A percentile compares a stretch with the other conserved stretches of the same genome.
Evolutionary conservation across 2,888 invertebrate genomes (phyloP).

Genomic region (Smittia aterrima): DNA sequence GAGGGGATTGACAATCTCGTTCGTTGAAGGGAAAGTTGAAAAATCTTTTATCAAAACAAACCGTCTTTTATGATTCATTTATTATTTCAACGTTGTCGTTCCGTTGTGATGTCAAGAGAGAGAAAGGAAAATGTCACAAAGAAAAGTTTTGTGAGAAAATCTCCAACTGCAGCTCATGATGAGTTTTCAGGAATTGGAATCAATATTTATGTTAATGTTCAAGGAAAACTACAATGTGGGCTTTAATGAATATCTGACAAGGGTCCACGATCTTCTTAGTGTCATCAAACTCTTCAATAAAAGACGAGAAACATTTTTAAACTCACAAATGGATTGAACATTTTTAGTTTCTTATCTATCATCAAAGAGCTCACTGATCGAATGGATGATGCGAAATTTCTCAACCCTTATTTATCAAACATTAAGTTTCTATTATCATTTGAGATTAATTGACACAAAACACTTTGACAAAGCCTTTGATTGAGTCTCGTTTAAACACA

Average conservation of each 20-base stretch:
- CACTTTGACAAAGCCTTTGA: not conserved
- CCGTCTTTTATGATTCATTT: conserved; percentile 8
- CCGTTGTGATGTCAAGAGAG: not conserved
- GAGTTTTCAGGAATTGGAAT: not conserved
- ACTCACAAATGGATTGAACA: too few species aligned
- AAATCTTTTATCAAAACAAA: conserved; percentile 11
- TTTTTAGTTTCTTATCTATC: too few species aligned
- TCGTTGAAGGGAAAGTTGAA: not conserved
- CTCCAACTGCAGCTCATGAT: not conserved
- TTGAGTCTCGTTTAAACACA: not conserved
- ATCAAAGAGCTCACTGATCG: not conserved
- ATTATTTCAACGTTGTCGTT: not conserved
- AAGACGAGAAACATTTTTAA: too few species aligned
- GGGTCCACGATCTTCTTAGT: not conserved
- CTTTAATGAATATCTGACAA: not conserved
- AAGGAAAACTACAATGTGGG: not conserved
- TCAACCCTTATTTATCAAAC: conserved; percentile 6
- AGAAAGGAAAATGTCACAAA: not conserved
- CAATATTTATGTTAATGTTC: conserved; percentile 9
- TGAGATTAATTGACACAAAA: not conserved
- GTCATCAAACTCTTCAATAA: not conserved
- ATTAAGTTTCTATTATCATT: not conserved
- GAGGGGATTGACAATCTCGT: too few species aligned
- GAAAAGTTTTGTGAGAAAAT: conserved; percentile 13
- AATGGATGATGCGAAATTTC: not conserved